phyloP scores from a whole-genome alignment of 2,888 invertebrate species.

The Poecilobothrus nobilitatus region DNA sequence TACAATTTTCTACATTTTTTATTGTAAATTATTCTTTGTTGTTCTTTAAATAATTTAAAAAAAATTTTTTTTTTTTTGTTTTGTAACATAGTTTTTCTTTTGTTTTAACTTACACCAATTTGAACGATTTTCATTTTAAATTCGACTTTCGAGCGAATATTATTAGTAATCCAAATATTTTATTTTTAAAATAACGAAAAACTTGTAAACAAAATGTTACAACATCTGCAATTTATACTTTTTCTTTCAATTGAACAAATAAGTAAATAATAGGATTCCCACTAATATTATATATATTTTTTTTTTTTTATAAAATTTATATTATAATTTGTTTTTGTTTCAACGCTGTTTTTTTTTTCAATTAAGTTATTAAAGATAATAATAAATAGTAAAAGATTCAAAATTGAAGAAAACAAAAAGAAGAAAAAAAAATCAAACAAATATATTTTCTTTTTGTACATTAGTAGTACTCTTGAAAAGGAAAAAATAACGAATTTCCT shows the following conservation, averaged over 20 bases:
- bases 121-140: background rate
- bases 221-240: background rate
- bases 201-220: background rate
- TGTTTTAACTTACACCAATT: background rate
- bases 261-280: background rate
- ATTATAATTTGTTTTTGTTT: background rate
- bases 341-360: background rate
- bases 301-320: background rate
- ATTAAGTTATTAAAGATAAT: background rate
- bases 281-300: background rate
- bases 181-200: background rate
- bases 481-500: too few species aligned
- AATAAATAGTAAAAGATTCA: background rate
- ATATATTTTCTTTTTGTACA: too few species aligned
- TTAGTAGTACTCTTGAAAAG: too few species aligned
- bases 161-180: background rate
- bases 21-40: too few species aligned
- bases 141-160: background rate
- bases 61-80: too few species aligned
- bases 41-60: too few species aligned
- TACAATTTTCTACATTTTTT: too few species aligned
- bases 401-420: background rate
- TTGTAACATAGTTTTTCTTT: too few species aligned
- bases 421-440: background rate
- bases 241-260: background rate